Evolutionary conservation across 1,140 invertebrate genomes (phyloP).

Genomic region (Habropoda laboriosa): DNA sequence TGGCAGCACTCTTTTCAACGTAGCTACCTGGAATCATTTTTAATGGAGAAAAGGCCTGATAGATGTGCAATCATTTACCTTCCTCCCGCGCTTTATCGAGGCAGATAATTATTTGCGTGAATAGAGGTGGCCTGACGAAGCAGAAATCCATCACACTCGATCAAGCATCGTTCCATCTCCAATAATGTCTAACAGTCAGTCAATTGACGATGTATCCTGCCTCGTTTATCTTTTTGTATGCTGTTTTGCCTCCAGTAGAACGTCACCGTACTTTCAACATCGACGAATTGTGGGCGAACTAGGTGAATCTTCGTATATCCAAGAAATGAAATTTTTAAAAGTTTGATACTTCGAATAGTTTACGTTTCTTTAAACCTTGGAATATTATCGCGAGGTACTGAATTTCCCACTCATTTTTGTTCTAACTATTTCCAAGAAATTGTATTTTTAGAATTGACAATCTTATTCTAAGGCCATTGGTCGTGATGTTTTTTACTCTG

Average conservation of each 20-base stretch:
- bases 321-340: too few relatives aligned
- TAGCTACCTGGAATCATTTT: neutral
- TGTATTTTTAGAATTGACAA: too few relatives aligned
- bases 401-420: too few relatives aligned
- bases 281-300: neutral
- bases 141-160: slow-evolving; percentile 18
- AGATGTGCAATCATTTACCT: neutral
- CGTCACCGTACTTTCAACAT: too few relatives aligned
- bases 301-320: neutral
- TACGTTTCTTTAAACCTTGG: too few relatives aligned
- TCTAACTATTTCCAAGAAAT: too few relatives aligned
- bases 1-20: neutral
- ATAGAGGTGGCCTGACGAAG: slow-evolving; percentile 7
- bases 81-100: neutral
- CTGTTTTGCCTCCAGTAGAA: neutral
- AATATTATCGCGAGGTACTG: too few relatives aligned
- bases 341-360: too few relatives aligned
- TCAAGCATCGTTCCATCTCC: slow-evolving; percentile 4
- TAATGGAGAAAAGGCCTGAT: neutral
- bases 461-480: too few relatives aligned
- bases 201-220: slow-evolving; percentile 3
- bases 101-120: slow-evolving; percentile 12
- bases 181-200: slow-evolving; percentile 7
- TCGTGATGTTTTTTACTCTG: too few relatives aligned
- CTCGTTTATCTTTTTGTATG: neutral